phyloP scores from a whole-genome alignment of 2,888 invertebrate genomes.

The Platycheirus rosarum region DNA sequence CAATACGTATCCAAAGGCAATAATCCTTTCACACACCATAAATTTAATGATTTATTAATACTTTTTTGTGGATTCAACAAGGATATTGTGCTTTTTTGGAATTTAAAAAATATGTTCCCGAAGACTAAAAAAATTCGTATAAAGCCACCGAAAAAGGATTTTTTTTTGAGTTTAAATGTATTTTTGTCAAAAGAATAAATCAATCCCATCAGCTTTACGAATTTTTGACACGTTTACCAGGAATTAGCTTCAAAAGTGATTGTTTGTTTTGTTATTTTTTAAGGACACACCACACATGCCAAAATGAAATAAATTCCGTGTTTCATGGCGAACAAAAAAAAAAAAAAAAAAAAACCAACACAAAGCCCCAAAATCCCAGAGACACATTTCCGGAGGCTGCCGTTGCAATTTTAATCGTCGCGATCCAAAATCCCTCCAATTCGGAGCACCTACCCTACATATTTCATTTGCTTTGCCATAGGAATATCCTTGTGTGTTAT shows the following conservation, averaged over 20 bases:
- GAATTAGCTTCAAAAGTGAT: conserved; percentile 24
- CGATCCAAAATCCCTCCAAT: conserved; percentile 1
- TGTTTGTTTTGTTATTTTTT: conserved; percentile 16
- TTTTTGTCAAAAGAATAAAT: conserved; percentile 52
- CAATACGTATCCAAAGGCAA: conserved; percentile 66
- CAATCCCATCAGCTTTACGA: conserved; percentile 55
- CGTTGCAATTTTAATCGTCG: conserved; percentile 54
- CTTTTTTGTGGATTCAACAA: conserved; percentile 5
- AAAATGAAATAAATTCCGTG: conserved; percentile 31
- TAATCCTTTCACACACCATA: conserved; percentile 73
- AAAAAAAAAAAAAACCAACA: background rate
- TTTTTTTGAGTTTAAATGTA: background rate
- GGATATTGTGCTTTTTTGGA: conserved; percentile 23
- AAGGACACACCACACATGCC: conserved; percentile 4
- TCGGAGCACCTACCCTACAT: conserved; percentile 38
- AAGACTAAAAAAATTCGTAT: background rate
- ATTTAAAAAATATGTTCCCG: background rate
- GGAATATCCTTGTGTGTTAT: conserved; percentile 42
- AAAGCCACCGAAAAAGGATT: background rate
- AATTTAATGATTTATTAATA: conserved; percentile 65
- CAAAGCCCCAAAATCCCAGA: conserved; percentile 37
- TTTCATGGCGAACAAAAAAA: background rate
- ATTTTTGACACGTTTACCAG: conserved; percentile 30
- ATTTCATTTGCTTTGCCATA: conserved; percentile 60
- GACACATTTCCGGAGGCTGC: conserved; percentile 43